Evolutionary conservation across 2,797 vertebrate species (phyloP).

Genomic region (Gallinago solitaria): DNA sequence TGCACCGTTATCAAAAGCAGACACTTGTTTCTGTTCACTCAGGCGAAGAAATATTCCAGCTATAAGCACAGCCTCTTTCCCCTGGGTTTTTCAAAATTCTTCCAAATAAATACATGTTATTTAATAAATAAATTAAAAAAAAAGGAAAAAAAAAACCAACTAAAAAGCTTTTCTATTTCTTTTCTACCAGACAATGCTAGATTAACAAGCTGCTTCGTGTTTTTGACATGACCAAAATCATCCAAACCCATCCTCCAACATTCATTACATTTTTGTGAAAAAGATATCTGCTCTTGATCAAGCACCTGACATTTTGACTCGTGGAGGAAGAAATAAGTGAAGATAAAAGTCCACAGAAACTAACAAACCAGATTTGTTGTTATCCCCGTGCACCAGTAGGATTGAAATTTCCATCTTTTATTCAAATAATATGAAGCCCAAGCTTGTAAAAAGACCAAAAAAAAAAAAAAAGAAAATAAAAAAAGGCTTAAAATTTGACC

Average conservation of each 20-base stretch:
- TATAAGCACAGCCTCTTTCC: not conserved
- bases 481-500: not conserved
- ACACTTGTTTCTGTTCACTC: constrained; percentile 45
- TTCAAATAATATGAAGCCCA: not conserved
- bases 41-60: not conserved
- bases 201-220: not conserved
- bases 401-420: not conserved
- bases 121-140: not conserved
- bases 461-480: not conserved
- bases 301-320: not conserved
- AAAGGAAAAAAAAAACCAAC: not conserved
- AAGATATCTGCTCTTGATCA: not conserved
- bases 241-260: not conserved
- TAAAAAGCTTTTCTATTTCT: not conserved
- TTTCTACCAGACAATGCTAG: not conserved
- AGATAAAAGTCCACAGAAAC: not conserved
- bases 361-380: not conserved
- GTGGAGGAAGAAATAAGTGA: not conserved
- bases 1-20: constrained; percentile 48
- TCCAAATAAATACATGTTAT: not conserved
- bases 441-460: not conserved
- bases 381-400: not conserved
- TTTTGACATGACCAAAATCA: not conserved
- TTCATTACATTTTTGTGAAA: not conserved
- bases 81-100: not conserved